phyloP scores from a whole-genome alignment of 2,113 vertebrate genomes.

The Microcebus griseorufus region DNA sequence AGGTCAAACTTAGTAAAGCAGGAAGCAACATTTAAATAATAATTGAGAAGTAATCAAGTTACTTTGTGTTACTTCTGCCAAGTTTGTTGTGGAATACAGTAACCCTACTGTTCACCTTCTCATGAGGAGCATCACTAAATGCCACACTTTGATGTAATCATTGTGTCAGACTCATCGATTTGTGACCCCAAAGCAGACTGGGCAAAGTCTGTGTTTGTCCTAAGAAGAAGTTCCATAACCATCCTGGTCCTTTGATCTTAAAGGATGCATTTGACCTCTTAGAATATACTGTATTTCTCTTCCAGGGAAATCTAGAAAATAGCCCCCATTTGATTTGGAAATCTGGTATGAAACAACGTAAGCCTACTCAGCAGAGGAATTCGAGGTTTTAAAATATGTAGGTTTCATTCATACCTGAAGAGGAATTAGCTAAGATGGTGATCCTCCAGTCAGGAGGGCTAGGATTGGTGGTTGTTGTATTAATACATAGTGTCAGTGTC shows the following conservation, averaged over 20 bases:
- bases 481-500: no score
- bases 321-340: not conserved
- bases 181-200: not conserved
- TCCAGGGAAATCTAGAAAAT: not conserved
- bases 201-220: not conserved
- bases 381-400: not conserved
- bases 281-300: not conserved
- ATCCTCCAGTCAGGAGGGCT: not conserved
- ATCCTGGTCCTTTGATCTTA: no score
- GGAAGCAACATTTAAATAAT: not conserved
- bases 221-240: not conserved
- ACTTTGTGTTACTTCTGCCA: not conserved
- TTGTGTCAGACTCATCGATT: not conserved
- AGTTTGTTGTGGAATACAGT: not conserved
- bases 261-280: not conserved
- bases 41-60: not conserved
- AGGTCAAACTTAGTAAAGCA: not conserved
- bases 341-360: not conserved
- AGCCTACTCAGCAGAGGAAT: no score
- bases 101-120: no score
- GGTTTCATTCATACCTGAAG: not conserved
- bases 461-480: not conserved
- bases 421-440: not conserved
- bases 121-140: rapidly evolving
- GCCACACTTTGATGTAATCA: not conserved